phyloP scores from a whole-genome alignment of 2,113 vertebrate genomes.

The Camelus dromedarius region DNA sequence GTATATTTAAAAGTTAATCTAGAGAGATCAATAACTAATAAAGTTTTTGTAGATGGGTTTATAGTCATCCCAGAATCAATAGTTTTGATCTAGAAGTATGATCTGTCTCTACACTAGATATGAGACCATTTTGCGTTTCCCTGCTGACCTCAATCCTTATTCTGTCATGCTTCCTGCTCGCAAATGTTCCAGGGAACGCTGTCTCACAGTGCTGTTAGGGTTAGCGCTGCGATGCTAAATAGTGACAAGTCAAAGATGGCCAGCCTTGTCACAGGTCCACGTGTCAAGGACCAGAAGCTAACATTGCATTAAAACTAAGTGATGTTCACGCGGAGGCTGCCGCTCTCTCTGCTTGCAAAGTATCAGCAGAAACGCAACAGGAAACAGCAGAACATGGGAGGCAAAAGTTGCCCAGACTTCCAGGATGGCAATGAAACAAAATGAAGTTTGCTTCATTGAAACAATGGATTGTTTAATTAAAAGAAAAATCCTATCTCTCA shows the following conservation, averaged over 20 bases:
- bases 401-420: constrained; percentile 70
- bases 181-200: constrained; percentile 58
- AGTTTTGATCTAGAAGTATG: constrained; percentile 22
- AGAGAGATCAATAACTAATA: neutral
- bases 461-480: constrained; percentile 69
- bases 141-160: constrained; percentile 69
- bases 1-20: neutral
- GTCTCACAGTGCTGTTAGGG: constrained; percentile 43
- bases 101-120: neutral
- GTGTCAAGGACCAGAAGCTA: constrained; percentile 75
- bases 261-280: constrained; percentile 76
- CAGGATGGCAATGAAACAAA: constrained; percentile 61
- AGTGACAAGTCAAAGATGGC: constrained; percentile 78
- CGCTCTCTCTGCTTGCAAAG: constrained; percentile 66
- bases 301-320: constrained; percentile 74
- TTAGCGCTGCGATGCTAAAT: constrained; percentile 81
- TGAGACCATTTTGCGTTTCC: constrained; percentile 29
- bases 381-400: constrained; percentile 45
- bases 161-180: constrained; percentile 71
- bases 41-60: neutral
- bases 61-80: constrained; percentile 14
- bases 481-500: constrained; percentile 59
- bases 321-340: constrained; percentile 49
- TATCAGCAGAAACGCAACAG: constrained; percentile 55
- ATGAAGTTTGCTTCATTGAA: constrained; percentile 72